Evolutionary conservation across 2,113 vertebrate species (phyloP).

Genomic region (Gadus macrocephalus): DNA sequence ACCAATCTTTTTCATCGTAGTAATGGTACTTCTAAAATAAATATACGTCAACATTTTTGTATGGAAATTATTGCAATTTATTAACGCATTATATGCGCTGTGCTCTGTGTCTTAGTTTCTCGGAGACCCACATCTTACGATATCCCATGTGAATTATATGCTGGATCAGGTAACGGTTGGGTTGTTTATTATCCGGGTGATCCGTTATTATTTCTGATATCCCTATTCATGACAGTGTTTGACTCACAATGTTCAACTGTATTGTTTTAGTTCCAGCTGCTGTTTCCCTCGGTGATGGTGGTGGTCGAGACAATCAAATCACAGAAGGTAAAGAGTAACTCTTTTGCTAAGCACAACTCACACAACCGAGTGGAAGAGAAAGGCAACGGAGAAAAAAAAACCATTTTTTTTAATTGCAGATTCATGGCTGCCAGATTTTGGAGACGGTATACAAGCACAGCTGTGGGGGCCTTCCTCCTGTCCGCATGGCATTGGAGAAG

Average conservation of each 20-base stretch:
- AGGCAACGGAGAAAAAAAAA: no score
- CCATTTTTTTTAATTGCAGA: slow-evolving; percentile 67
- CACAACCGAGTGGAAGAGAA: no score
- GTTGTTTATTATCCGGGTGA: background rate
- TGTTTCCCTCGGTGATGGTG: slow-evolving; percentile 96
- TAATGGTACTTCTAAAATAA: no score
- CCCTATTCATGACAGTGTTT: background rate
- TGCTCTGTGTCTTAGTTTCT: slow-evolving; percentile 82
- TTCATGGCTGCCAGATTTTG: slow-evolving; percentile 95
- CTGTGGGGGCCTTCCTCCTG: slow-evolving; percentile 92
- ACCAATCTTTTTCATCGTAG: background rate
- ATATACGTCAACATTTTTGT: background rate
- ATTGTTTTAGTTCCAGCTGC: slow-evolving; percentile 85
- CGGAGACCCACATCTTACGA: slow-evolving; percentile 91
- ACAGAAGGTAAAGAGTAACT: slow-evolving; percentile 80
- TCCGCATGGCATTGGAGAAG: slow-evolving; percentile 93
- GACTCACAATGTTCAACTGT: background rate
- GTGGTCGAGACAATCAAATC: slow-evolving; percentile 94
- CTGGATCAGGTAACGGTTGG: slow-evolving; percentile 85
- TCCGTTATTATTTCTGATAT: background rate
- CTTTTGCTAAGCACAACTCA: no score
- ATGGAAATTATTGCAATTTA: background rate
- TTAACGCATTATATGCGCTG: slow-evolving; percentile 24
- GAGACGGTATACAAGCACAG: slow-evolving; percentile 96
- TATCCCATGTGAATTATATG: slow-evolving; percentile 94